Evolutionary conservation across 2,797 vertebrate species (phyloP).

Genomic region (Lateolabrax maculatus): DNA sequence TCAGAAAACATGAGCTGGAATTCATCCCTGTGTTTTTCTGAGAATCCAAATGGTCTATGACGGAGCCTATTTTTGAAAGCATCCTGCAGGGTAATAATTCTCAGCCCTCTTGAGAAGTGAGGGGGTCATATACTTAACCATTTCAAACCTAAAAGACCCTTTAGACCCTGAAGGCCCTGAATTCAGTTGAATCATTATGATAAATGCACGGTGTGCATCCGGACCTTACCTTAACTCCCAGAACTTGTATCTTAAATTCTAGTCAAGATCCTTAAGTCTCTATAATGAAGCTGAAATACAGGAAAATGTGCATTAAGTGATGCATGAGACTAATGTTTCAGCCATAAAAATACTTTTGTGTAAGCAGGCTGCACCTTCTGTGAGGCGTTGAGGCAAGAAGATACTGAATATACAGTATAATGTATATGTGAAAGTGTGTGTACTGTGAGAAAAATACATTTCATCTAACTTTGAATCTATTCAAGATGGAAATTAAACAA

Average conservation of each 20-base stretch:
- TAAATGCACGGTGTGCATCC: conserved; percentile 1
- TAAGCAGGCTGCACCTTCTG: not conserved
- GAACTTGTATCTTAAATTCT: conserved; percentile 3
- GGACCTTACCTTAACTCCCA: conserved; percentile 34
- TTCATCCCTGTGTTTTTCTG: conserved; percentile 48
- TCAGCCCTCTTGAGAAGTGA: conserved; percentile 41
- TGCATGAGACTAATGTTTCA: not conserved
- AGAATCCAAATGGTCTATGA: conserved; percentile 54
- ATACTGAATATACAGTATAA: not conserved
- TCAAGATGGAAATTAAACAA: not conserved
- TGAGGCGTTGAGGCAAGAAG: not conserved
- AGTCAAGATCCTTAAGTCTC: conserved; percentile 1
- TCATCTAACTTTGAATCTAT: not conserved
- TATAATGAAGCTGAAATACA: not conserved
- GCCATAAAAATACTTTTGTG: not conserved
- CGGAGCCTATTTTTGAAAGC: conserved; percentile 49
- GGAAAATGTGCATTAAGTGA: not conserved
- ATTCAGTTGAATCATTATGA: conserved; percentile 19
- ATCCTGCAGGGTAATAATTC: conserved; percentile 57
- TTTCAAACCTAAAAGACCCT: conserved; percentile 26
- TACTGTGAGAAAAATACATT: not conserved
- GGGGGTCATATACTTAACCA: conserved; percentile 35
- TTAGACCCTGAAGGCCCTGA: too few relatives aligned
- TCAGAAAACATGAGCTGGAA: conserved; percentile 48
- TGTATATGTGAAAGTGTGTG: not conserved